A percentile compares a stretch with the other conserved stretches of the same genome.
These are phyloP conservation scores for Cinclus cinclus DNA, from an alignment of 2,113 vertebrate species.

Conservation along the genomic window DNA sequence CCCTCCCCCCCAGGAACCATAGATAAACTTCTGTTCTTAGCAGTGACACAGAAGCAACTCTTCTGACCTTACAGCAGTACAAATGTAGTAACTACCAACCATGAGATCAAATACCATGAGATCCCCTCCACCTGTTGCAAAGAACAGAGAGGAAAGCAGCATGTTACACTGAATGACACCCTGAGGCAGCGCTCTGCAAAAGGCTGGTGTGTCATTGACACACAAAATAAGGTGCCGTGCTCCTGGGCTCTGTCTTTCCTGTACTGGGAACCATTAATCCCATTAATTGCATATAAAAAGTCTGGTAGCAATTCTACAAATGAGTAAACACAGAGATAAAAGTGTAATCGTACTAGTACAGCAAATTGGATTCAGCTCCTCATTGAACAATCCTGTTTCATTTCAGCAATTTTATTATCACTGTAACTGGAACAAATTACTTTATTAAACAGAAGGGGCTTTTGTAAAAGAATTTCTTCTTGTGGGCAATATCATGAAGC, in stretches of 20 bases:
- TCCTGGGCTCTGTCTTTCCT: constrained; percentile 44
- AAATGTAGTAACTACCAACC: neutral
- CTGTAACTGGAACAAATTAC: constrained; percentile 83
- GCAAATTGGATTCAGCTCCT: constrained; percentile 81
- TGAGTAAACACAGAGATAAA: constrained; percentile 81
- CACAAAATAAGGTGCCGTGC: neutral
- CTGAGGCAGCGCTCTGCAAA: neutral
- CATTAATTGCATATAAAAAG: constrained; percentile 79
- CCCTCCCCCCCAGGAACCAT: neutral
- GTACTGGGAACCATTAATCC: constrained; percentile 74
- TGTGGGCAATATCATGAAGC: constrained; percentile 71
- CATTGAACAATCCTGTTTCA: constrained; percentile 79
- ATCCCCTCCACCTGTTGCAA: neutral
- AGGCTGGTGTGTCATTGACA: neutral
- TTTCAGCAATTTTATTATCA: constrained; percentile 85
- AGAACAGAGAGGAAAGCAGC: neutral
- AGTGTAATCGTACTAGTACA: constrained; percentile 74
- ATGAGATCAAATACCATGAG: neutral
- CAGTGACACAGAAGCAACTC: neutral
- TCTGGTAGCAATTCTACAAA: constrained; percentile 80
- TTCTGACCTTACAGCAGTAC: neutral
- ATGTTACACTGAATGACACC: neutral
- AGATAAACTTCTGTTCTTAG: neutral
- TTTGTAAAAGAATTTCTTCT: constrained; percentile 75
- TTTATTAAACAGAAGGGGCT: constrained; percentile 80